Base-by-base conservation (phyloP, 2,888 invertebrate species). In the Acanthacorydalis orientalis region DNA sequence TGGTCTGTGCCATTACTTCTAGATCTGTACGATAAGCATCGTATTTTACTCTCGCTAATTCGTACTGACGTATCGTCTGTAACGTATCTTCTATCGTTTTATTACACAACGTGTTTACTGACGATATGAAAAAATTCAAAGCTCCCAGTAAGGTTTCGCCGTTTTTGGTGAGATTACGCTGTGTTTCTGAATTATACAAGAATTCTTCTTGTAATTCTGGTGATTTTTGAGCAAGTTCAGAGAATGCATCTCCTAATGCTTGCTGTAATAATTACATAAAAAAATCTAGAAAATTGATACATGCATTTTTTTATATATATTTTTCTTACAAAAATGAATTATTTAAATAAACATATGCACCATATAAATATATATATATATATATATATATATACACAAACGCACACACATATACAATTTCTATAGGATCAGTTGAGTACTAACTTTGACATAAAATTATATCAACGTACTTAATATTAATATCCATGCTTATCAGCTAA, bases 61-160 rank as follows among this genome's bases (percentile, higher is more conserved):
- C 86, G 63, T 83, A 86, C 58, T 80, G 77, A 58, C 78, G 75
- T 51, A 87, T 77, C 48, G 86, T 87, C 51, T 80, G 69, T 54
- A 87, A 67, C 2, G 86, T 96, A 66, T 98, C 97, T 64, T 96
- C 95, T 65, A 98, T 97, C 40, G 96, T 97, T 71, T 95, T 95
- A 70, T 93, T 86, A 68, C 93, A 90, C 58, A 98, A 74, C 14
- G 97, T 98, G 68, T 89, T 86, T 47, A 98, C 85, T 31, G 93
- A 88, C 44, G 89, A 92, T 59, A 89, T 89, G 71, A 98, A 98
- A 73, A 93, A 95, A 65, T 92, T 91, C 57, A 97, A 75, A 53
- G 96, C 95, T 51, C 86, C 87, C 57, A 95, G 68, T 54, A 97
- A 70, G 48, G 88, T 80, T 67, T 96, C 95, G 7, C 95, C 95